phyloP scores from a whole-genome alignment of 1,140 invertebrate genomes.

The Coptotermes formosanus region DNA sequence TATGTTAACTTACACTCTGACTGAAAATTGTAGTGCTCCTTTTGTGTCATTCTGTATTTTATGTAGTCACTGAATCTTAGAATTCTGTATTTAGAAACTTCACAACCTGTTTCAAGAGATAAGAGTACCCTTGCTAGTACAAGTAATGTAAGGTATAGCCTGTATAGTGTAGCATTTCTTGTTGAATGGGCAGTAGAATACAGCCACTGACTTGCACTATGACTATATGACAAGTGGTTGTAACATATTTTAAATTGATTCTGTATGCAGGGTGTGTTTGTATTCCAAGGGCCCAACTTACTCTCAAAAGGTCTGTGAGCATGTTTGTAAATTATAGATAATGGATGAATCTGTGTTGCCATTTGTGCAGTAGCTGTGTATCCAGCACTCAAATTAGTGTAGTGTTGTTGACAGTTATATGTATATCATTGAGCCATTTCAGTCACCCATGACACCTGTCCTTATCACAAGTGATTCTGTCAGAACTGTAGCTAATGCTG shows the following conservation, averaged over 20 bases:
- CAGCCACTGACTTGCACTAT: not conserved
- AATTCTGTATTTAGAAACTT: not conserved
- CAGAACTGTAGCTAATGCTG: not conserved
- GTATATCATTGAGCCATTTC: not conserved
- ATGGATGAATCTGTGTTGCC: not conserved
- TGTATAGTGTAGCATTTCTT: not conserved
- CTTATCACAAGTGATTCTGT: not conserved
- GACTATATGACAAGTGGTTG: not conserved
- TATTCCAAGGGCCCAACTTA: not conserved
- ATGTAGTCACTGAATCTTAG: not conserved
- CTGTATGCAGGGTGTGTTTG: not conserved
- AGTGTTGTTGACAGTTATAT: not conserved
- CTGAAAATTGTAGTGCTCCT: too few relatives aligned
- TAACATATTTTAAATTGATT: not conserved
- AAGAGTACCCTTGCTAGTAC: not conserved
- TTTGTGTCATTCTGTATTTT: too few relatives aligned
- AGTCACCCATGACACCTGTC: not conserved
- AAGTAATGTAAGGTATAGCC: not conserved
- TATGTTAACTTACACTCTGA: too few relatives aligned
- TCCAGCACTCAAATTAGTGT: not conserved
- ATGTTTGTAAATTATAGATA: not conserved
- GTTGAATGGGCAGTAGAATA: not conserved
- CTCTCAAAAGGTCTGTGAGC: not conserved
- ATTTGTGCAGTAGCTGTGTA: not conserved
- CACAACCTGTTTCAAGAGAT: not conserved